Evolutionary conservation across 2,888 invertebrate genomes (phyloP).

Genomic region (Loripinus fragilis): DNA sequence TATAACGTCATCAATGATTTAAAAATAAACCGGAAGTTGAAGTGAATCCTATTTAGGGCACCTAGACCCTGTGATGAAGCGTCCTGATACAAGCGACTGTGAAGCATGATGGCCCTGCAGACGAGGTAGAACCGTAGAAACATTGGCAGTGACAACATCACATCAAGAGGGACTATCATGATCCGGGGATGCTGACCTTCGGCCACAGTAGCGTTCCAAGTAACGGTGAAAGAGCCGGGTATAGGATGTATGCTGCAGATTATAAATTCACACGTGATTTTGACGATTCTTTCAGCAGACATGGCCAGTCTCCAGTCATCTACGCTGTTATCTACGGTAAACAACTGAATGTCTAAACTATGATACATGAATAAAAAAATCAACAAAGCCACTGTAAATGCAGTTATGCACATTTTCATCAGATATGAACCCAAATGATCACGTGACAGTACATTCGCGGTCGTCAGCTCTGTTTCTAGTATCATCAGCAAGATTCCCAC

Average conservation of each 20-base stretch:
- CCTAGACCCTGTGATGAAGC: conserved; percentile 83
- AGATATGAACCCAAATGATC: conserved; percentile 69
- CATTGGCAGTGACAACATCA: conserved; percentile 81
- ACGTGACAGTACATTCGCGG: conserved; percentile 66
- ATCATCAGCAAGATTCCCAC: conserved; percentile 81
- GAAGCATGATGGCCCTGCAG: conserved; percentile 81
- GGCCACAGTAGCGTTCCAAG: conserved; percentile 71
- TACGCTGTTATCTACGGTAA: conserved; percentile 81
- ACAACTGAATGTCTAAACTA: conserved; percentile 78
- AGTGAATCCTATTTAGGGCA: conserved; percentile 97
- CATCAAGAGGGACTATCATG: conserved; percentile 77
- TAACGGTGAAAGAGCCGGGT: conserved; percentile 75
- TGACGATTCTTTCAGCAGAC: conserved; percentile 68
- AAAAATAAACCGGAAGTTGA: conserved; percentile 89
- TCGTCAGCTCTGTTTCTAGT: conserved; percentile 78
- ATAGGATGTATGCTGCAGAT: conserved; percentile 81
- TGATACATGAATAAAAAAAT: conserved; percentile 81
- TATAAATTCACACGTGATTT: conserved; percentile 90
- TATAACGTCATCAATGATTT: conserved; percentile 82
- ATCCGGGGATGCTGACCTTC: conserved; percentile 54
- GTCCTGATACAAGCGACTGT: conserved; percentile 81
- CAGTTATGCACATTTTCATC: conserved; percentile 78
- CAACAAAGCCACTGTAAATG: conserved; percentile 78
- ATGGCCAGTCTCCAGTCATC: conserved; percentile 82
- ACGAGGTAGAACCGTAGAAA: conserved; percentile 80